Evolutionary conservation across 2,888 invertebrate species (phyloP).

Genomic region (Scaptomyza flava): DNA sequence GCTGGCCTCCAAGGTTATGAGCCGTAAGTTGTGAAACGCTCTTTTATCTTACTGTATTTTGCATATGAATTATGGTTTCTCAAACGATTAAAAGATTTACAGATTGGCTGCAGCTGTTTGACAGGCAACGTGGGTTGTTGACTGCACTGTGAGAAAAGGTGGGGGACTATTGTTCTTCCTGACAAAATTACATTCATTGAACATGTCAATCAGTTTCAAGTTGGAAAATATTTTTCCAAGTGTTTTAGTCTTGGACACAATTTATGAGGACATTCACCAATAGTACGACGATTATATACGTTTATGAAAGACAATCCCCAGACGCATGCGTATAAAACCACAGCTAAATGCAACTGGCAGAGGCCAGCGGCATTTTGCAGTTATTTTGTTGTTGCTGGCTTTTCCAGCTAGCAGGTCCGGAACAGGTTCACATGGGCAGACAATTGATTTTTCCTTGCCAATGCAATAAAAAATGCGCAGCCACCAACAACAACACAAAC

Average conservation of each 20-base stretch:
- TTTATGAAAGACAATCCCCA: slow-evolving; percentile 52
- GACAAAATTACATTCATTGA: no score
- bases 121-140: slow-evolving; percentile 23
- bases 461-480: slow-evolving; percentile 47
- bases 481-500: slow-evolving; percentile 18
- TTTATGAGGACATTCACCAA: slow-evolving; percentile 60
- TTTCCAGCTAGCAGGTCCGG: slow-evolving; percentile 48
- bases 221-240: background rate
- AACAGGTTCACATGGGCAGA: slow-evolving; percentile 67
- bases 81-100: slow-evolving; percentile 46
- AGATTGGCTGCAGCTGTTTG: slow-evolving; percentile 40
- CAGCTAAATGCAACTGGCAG: slow-evolving; percentile 21
- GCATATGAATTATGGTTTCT: slow-evolving; percentile 57
- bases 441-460: slow-evolving; percentile 74
- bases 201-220: background rate
- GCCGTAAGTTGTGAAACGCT: slow-evolving; percentile 33
- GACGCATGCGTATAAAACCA: slow-evolving; percentile 53
- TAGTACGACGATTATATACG: background rate
- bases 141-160: slow-evolving; percentile 3
- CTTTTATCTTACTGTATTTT: slow-evolving; percentile 30
- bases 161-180: no score
- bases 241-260: slow-evolving; percentile 13
- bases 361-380: slow-evolving; percentile 70
- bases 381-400: slow-evolving; percentile 46
- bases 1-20: slow-evolving; percentile 55